Evolutionary conservation across 2,797 vertebrate species (phyloP).

Genomic region (Poeciliopsis paucimaculata): DNA sequence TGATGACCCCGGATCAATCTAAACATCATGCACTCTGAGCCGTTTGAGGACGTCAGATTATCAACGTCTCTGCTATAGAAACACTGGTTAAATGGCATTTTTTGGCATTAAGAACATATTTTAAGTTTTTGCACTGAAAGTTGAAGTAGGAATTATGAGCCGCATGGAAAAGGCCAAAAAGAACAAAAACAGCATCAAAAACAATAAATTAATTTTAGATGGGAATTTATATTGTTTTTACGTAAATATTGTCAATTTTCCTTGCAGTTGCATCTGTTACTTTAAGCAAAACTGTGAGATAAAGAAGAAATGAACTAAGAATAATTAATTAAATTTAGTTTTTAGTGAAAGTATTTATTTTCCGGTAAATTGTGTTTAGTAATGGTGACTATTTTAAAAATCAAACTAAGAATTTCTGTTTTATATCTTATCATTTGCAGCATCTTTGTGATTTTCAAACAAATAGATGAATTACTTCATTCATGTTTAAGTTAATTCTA

Average conservation of each 20-base stretch:
- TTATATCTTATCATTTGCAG: not conserved
- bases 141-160: not conserved
- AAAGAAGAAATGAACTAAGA: not conserved
- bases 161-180: not conserved
- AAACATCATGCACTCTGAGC: constrained; percentile 7
- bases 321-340: no score
- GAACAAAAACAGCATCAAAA: not conserved
- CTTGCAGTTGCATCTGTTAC: no score
- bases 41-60: not conserved
- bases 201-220: not conserved
- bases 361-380: not conserved
- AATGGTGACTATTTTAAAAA: not conserved
- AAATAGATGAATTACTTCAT: not conserved
- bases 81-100: not conserved
- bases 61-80: not conserved
- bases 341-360: not conserved
- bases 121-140: not conserved
- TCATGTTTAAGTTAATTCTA: not conserved
- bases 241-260: not conserved
- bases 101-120: not conserved
- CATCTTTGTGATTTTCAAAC: not conserved
- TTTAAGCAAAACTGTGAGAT: not conserved
- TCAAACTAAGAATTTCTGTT: not conserved
- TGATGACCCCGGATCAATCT: constrained; percentile 50
- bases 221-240: not conserved